phyloP scores from a whole-genome alignment of 35 echinoderm and acorn worm species.

The Amphiura filiformis region DNA sequence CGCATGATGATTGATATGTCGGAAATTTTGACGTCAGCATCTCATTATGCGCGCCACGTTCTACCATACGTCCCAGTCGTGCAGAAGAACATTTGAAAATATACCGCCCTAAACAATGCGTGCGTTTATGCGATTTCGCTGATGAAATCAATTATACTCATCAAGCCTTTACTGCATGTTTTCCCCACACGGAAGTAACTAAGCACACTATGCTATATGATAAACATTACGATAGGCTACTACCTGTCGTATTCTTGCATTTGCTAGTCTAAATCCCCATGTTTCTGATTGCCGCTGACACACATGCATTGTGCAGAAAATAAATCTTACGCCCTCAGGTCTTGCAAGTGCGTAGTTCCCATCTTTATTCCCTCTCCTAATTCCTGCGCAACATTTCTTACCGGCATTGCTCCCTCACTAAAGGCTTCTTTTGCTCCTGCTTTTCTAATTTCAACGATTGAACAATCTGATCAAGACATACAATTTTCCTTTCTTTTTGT shows the following conservation, averaged over 20 bases:
- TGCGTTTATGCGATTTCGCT: neutral
- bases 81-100: neutral
- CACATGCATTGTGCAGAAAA: constrained; percentile 10
- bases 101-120: neutral
- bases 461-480: constrained; percentile 2
- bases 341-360: neutral
- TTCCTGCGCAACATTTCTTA: neutral
- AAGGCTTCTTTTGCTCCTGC: neutral
- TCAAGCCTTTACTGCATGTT: neutral
- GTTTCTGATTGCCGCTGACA: neutral
- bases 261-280: neutral
- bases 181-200: neutral
- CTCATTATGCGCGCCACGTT: no score
- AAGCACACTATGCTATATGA: neutral
- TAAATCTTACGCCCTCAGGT: neutral
- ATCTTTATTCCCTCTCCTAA: neutral
- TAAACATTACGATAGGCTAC: neutral
- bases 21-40: no score
- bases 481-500: neutral
- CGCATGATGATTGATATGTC: no score
- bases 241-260: neutral
- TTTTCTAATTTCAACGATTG: constrained; percentile 2
- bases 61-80: no score
- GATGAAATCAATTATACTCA: neutral
- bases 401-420: no score